A percentile compares a stretch with the other conserved stretches of the same genome.
Conservation (phyloP, 2,113 vertebrate species). For the Dendrocopos noguchii region DNA sequence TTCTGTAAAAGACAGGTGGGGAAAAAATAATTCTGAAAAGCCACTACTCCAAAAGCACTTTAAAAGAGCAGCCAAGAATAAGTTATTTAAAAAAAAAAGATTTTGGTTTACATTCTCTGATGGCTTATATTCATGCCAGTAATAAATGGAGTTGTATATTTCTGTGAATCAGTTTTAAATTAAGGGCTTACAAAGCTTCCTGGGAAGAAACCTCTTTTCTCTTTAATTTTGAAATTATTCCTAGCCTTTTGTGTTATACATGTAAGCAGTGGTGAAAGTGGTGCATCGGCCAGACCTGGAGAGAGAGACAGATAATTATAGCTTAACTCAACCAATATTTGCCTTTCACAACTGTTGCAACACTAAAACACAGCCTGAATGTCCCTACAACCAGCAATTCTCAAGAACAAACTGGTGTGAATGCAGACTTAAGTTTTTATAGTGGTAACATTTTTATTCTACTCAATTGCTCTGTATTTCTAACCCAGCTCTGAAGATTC, state of each 20-base stretch:
- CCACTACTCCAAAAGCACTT: neutral
- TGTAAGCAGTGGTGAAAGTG: constrained; percentile 88
- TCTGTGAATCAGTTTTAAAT: neutral
- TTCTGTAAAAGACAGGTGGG: neutral
- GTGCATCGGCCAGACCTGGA: constrained; percentile 88
- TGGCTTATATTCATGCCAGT: neutral
- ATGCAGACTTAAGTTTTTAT: neutral
- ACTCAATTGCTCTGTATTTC: neutral
- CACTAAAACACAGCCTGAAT: neutral
- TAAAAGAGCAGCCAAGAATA: neutral
- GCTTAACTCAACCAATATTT: neutral
- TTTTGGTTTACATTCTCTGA: neutral
- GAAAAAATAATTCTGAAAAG: neutral
- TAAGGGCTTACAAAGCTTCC: constrained; percentile 37
- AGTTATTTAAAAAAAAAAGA: neutral
- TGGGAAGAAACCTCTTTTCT: constrained; percentile 73
- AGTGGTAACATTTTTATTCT: neutral
- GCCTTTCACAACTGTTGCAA: neutral
- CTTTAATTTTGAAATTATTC: constrained; percentile 91
- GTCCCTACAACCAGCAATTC: neutral
- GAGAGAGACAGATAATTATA: neutral
- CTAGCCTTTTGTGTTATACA: constrained; percentile 88
- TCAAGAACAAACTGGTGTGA: neutral
- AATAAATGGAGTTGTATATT: neutral
- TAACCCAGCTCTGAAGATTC: neutral